Evolutionary conservation across 2,888 invertebrate genomes (phyloP), one percentile per base, ranked within the genome.

Genomic region (Dasypogon diadema): DNA sequence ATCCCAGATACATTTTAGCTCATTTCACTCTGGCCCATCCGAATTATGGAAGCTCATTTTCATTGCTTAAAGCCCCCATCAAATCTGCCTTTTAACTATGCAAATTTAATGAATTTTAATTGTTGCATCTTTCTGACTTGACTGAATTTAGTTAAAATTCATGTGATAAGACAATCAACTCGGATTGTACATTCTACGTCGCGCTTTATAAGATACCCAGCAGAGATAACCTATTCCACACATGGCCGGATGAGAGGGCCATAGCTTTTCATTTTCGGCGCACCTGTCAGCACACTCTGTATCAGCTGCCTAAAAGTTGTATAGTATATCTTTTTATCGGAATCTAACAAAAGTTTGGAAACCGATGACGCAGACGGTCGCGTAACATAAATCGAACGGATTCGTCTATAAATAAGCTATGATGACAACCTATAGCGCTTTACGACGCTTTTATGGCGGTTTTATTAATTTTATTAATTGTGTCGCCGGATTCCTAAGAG

Each of bases 91-190:
- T 46, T 65, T 48, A 65, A 42, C 65, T 65, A 65, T 65, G 65
- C 65, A 65, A 65, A 65, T 65, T 65, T 42, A 65, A 65, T 65
- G 65, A 65, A 65, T 65, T 65, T 65, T 65, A 48, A 65, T 65
- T 65, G 65, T 65, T 65, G 42, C 65, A 65, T 46, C 65, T 65
- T 18, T 46, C 14, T 14, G 21, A 18, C n/a, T 12, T 16, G 24
- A 22, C n/a, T 12, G 42, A 3, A 12, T 42, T 42, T 24, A 46
- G 65, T 48, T 14, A 42, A 65, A 65, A 42, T 48, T 46, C 42
- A 48, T 46, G 37, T 22, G 63, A 51, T 51, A 65, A 65, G 37
- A 65, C 65, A 65, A 42, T 24, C 42, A 51, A 12, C 46, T 22
- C 22, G 22, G 8, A 6, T 42, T n/a, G 14, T 46, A 46, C 65